Percentiles rank a stretch among this genome's conserved stretches.
These are phyloP conservation scores for Malurus splendens DNA, from an alignment of 2,797 vertebrate species.

Conservation along the genomic window DNA sequence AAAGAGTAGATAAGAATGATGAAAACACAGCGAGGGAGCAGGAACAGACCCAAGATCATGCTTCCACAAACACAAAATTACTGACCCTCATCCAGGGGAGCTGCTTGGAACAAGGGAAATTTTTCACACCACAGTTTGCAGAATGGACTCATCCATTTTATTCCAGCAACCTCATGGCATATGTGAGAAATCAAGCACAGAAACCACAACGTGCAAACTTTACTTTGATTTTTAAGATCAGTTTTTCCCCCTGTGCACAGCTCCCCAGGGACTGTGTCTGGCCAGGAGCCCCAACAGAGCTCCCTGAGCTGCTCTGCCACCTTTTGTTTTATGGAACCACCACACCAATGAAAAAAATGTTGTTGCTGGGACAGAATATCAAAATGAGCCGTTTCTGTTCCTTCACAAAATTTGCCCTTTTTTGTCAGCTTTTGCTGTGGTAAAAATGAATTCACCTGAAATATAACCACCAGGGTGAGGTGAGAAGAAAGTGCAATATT, in stretches of 20 bases:
- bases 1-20: background rate
- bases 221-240: background rate
- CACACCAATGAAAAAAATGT: background rate
- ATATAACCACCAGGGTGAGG: background rate
- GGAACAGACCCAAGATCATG: accelerated
- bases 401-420: background rate
- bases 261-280: background rate
- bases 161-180: accelerated
- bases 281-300: background rate
- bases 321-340: background rate
- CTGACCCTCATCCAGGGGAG: accelerated
- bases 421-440: background rate
- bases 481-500: background rate
- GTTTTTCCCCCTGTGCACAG: background rate
- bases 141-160: background rate
- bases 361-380: background rate
- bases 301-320: background rate
- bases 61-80: background rate
- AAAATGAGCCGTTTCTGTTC: background rate
- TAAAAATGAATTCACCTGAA: background rate
- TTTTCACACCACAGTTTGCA: background rate
- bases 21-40: background rate
- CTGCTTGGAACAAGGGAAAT: accelerated
- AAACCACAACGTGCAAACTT: background rate
- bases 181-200: background rate